Base-by-base conservation (phyloP, 1,140 invertebrate species). In the Anthonomus grandis region DNA sequence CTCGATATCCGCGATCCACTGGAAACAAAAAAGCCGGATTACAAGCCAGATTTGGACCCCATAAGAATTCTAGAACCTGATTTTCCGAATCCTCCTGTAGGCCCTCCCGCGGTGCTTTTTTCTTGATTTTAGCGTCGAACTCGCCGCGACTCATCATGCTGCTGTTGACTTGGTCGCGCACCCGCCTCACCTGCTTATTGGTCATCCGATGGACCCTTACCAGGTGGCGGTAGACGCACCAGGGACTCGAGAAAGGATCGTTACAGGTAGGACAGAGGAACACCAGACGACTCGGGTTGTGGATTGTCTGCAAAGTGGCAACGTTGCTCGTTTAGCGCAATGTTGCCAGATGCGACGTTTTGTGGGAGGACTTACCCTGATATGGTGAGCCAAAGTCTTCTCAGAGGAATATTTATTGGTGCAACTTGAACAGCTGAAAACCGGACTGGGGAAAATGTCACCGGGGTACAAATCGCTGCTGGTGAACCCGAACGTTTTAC, bases 181-280 rank as follows among this genome's bases (percentile, higher is more conserved):
- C 63, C 49, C 79, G 79, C 53, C 81, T 70, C 10, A 85, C 79
- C 64, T 86, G 81, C 15, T 79, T 75, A 46, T 78, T 76, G n/a
- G 79, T 78, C 74, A 81, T 83, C 56, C 79, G 78, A 69, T 85
- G 82, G 66, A 86, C 80, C 78, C 85, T 86, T 49, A 80, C 81
- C 6, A 87, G 74, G 77, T 88, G 86, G n/a, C 85, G 76, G 64
- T 84, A 84, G 4, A 87, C 85, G 63, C 83, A 81, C 79, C 83
- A 86, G 0, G 81, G 77, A 60, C 84, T 86, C 25, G 83, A 76
- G 70, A 86, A 87, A 56, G 79, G 81, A 52, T 80, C 79, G n/a
- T 81, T 71, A 66, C 86, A 87, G 54, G 81, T 82, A 9, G 84
- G 84, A 66, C 86, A 89, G 10, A 80, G 79, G 67, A 83, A 87